Base-by-base conservation (phyloP, 2,888 invertebrate genomes). In the Hirtodrosophila confusa region DNA sequence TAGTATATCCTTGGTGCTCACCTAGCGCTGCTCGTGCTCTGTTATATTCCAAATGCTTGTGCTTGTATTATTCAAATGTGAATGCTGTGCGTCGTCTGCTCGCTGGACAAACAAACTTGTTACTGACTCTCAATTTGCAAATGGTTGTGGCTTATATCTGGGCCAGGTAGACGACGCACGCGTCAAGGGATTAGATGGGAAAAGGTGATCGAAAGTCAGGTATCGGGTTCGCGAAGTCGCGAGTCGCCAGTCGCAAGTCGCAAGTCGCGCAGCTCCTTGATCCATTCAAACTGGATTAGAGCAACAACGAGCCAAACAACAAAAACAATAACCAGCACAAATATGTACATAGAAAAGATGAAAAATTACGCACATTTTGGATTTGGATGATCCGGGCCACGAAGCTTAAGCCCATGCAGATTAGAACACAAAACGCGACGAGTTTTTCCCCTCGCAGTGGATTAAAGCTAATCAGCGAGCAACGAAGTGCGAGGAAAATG, bases 241-340 rank as follows among this genome's bases (percentile, higher is more conserved):
- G 69, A 48, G 65, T 54, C 44, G 51, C n/a, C n/a, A n/a, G n/a
- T n/a, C n/a, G n/a, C n/a, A n/a, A n/a, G n/a, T n/a, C 56, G 57
- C 58, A 41, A 27, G 3, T 27, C 27, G 27, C 53, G 47, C 40
- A 23, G 49, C 47, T 62, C 33, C 79, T 83, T 80, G 78, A 87
- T 87, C 82, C 82, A 82, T 85, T 82, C 75, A 75, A 64, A 73
- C 78, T 75, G 82, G 82, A 82, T 82, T 82, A 82, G 56, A 69
- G 75, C 64, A 53, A 54, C 48, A 56, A 40, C 33, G 63, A 17
- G 17, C 17, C 17, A 17, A 17, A 17, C 17, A 17, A 17, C 17
- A 17, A 17, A 17, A 1, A 17, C 17, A 17, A 17, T n/a, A n/a
- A n/a, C n/a, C n/a, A n/a, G n/a, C n/a, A n/a, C 17, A 17, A 17